These are phyloP conservation scores for Herpailurus yagouaroundi DNA, from an alignment of 2,113 vertebrate genomes.

Conservation along the genomic window DNA sequence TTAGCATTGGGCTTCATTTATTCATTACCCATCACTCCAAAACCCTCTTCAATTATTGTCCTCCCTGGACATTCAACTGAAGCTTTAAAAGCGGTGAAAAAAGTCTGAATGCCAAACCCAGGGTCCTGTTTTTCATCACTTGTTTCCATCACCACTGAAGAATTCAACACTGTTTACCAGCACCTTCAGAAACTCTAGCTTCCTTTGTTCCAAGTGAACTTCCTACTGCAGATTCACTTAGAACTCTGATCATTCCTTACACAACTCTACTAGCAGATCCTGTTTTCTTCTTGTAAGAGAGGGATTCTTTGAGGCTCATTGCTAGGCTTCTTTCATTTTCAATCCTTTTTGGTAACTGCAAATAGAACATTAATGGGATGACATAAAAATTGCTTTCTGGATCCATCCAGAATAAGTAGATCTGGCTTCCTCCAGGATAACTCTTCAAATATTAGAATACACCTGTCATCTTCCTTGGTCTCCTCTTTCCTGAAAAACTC, in stretches of 20 bases:
- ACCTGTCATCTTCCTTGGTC: neutral
- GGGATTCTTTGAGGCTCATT: neutral
- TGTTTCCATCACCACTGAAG: neutral
- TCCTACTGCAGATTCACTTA: neutral
- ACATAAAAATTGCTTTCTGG: neutral
- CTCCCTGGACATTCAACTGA: neutral
- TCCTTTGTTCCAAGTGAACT: neutral
- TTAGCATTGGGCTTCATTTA: neutral
- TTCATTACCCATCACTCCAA: neutral
- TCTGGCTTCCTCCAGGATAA: neutral
- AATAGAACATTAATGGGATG: neutral
- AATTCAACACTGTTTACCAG: neutral
- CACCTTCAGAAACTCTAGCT: neutral
- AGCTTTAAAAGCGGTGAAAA: neutral
- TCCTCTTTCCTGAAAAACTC: constrained; percentile 13
- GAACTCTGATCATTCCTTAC: neutral
- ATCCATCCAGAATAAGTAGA: neutral
- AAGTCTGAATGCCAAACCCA: neutral
- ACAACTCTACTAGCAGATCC: neutral
- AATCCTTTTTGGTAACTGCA: neutral
- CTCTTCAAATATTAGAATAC: neutral
- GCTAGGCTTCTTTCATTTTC: neutral
- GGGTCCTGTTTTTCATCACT: neutral
- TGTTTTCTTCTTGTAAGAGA: neutral
- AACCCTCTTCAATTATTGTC: neutral